phyloP scores from a whole-genome alignment of 1,140 invertebrate genomes.

The Subanguina moxae region DNA sequence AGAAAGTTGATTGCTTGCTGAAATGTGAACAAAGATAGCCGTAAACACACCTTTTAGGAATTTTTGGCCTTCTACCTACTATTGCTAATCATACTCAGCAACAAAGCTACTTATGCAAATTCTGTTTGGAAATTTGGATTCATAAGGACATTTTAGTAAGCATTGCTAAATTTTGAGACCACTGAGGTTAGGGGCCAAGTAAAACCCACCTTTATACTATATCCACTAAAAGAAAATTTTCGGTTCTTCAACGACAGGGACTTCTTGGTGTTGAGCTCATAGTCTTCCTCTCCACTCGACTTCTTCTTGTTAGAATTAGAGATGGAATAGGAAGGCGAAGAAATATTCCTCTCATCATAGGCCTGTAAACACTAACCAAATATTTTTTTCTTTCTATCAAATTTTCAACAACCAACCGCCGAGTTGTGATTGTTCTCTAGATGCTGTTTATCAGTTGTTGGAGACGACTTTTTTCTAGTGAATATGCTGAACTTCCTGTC shows the following conservation, averaged over 20 bases:
- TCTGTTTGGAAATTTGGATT: too few species aligned
- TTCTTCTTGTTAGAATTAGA: conserved; percentile 45
- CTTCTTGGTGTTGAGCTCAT: conserved; percentile 39
- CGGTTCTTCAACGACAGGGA: conserved; percentile 41
- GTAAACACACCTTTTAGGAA: too few species aligned
- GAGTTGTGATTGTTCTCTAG: conserved; percentile 37
- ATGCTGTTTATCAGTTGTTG: conserved; percentile 46
- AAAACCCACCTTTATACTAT: conserved; percentile 42
- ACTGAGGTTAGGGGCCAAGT: background rate
- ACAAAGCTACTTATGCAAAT: too few species aligned
- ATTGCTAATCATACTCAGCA: too few species aligned
- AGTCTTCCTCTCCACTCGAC: conserved; percentile 39
- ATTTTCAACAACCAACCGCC: conserved; percentile 7
- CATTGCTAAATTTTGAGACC: background rate
- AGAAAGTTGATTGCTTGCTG: too few species aligned
- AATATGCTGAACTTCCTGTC: conserved; percentile 58
- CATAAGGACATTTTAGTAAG: too few species aligned
- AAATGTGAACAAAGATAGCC: too few species aligned
- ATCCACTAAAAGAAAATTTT: conserved; percentile 46
- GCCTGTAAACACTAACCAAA: background rate
- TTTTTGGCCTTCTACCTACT: too few species aligned
- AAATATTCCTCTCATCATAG: conserved; percentile 49
- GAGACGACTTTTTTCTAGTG: conserved; percentile 57
- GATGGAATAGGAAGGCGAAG: conserved; percentile 47
- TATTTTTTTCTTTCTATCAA: background rate